Evolutionary conservation across 1,140 invertebrate genomes (phyloP).

Genomic region (Drosophila erecta): DNA sequence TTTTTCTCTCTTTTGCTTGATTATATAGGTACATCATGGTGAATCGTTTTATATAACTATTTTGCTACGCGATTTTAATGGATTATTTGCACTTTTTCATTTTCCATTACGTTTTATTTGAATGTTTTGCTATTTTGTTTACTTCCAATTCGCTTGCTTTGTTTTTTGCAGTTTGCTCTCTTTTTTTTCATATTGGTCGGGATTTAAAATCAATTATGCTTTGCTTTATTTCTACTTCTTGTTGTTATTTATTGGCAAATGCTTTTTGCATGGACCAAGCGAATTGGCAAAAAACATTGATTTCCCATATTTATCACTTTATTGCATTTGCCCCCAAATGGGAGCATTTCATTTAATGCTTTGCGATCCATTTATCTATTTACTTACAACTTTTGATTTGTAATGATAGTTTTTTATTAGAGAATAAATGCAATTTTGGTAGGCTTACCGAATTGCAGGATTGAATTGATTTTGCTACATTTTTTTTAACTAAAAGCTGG

Average conservation of each 20-base stretch:
- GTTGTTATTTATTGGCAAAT: slow-evolving; percentile 26
- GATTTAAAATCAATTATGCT: slow-evolving; percentile 59
- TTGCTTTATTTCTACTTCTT: slow-evolving; percentile 5
- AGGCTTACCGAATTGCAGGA: slow-evolving; percentile 14
- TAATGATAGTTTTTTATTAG: slow-evolving; percentile 3
- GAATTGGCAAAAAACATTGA: slow-evolving; percentile 21
- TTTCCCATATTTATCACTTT: slow-evolving; percentile 39
- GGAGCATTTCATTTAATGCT: slow-evolving; percentile 24
- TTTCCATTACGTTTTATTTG: slow-evolving; percentile 44
- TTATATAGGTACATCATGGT: not conserved
- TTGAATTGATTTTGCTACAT: slow-evolving; percentile 20
- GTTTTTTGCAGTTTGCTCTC: slow-evolving; percentile 27
- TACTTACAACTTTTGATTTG: slow-evolving; percentile 17
- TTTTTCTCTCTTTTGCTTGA: not conserved
- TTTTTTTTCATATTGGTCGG: slow-evolving; percentile 4
- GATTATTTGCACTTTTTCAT: slow-evolving; percentile 15
- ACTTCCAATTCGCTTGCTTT: slow-evolving; percentile 38
- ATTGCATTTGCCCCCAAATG: slow-evolving; percentile 7
- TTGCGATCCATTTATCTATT: slow-evolving; percentile 24
- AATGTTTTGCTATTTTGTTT: slow-evolving; percentile 25
- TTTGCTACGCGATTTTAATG: not conserved
- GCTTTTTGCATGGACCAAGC: not conserved
- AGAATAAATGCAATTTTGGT: slow-evolving; percentile 10
- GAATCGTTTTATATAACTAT: not conserved
- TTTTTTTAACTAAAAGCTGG: slow-evolving; percentile 15